Evolutionary conservation across 1,140 invertebrate species (phyloP), one percentile per base, ranked within the genome.

Genomic region (Drosophila orena): DNA sequence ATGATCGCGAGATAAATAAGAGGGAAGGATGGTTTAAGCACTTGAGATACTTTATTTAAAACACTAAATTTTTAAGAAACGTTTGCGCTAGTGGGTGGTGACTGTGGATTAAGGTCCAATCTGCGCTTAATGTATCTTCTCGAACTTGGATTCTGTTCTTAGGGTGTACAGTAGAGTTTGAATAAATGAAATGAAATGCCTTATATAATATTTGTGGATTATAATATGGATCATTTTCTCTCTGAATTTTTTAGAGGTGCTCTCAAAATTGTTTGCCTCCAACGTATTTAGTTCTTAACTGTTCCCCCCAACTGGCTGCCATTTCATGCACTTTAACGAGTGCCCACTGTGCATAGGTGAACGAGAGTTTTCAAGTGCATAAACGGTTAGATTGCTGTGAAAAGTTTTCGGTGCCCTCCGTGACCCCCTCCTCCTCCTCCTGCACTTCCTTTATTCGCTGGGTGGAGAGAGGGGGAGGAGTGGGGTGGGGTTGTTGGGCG

Each of bases 361-460:
- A 52, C 30, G 65, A 38, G 46, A 43, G 24, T 62, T 77, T 73
- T 78, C 62, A 84, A 79, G 62, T 79, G 59, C 79, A 83, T 57
- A 75, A 83, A 83, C 58, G 70, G 58, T 79, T 79, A 66, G 81
- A 78, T 74, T 69, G 55, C 66, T 60, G 66, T 57, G 46, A 52
- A 73, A 73, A 71, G 68, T 71, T 73, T 68, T 12, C 47, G n/a
- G 43, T 57, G 14, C 38, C 47, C 12, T 10, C 42, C 42, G 7
- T 50, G 15, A 27, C 49, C 30, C 17, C 42, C 14, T n/a, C n/a
- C 11, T n/a, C 10, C n/a, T n/a, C n/a, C n/a, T n/a, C 30, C 38
- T 14, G 49, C 37, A 44, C 35, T 64, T 35, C 44, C 38, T 17
- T n/a, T 22, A 10, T 30, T 2, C 30, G 8, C 8, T 10, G 30